phyloP scores from a whole-genome alignment of 1,140 invertebrate species.

The Pseudomyrmex dendroicus region DNA sequence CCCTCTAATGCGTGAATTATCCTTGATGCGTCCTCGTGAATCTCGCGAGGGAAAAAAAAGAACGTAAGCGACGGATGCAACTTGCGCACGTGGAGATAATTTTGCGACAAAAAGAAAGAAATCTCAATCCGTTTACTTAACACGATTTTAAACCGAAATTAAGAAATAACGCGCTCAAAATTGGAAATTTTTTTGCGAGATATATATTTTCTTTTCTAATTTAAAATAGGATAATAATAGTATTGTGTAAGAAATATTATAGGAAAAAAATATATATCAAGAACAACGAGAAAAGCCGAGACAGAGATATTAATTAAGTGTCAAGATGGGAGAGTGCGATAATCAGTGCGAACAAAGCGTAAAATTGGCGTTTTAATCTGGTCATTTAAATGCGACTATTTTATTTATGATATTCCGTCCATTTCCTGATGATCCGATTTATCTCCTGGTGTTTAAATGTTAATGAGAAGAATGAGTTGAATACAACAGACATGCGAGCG shows the following conservation, averaged over 20 bases:
- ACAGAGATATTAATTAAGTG: not conserved
- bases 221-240: not conserved
- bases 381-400: not conserved
- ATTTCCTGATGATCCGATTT: constrained; percentile 12
- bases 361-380: constrained; percentile 11
- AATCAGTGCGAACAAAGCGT: not conserved
- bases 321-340: not conserved
- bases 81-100: not conserved
- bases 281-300: not conserved
- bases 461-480: constrained; percentile 17
- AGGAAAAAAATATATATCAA: not conserved
- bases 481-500: not conserved
- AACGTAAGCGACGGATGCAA: not conserved
- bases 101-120: not conserved
- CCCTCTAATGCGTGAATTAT: constrained; percentile 73
- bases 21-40: constrained; percentile 50
- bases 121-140: too few species aligned
- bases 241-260: not conserved
- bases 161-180: too few species aligned
- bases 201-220: not conserved
- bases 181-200: not conserved
- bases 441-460: not conserved
- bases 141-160: too few species aligned
- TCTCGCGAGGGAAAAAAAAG: not conserved
- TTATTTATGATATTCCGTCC: not conserved